Evolutionary conservation across 2,113 vertebrate species (phyloP).

Genomic region (Otus sunia): DNA sequence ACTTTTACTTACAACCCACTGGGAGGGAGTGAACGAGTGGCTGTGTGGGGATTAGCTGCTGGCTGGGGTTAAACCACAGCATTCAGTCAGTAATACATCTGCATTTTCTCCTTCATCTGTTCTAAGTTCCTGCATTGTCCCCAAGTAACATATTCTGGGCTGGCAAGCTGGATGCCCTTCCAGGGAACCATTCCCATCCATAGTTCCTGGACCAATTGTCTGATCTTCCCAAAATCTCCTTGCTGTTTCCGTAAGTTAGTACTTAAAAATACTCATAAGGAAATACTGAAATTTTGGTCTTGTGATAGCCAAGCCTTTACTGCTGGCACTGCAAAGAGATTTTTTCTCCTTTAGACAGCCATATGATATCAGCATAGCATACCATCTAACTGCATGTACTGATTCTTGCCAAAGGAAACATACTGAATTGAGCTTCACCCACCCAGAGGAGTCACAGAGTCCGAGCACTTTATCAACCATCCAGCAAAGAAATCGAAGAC

Average conservation of each 20-base stretch:
- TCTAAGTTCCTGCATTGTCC: background rate
- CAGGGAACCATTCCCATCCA: background rate
- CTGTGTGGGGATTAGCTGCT: background rate
- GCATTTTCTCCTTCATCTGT: background rate
- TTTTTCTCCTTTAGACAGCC: conserved; percentile 30
- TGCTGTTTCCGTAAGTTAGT: background rate
- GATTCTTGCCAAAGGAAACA: conserved; percentile 46
- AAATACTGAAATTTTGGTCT: background rate
- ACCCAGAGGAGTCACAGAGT: conserved; percentile 32
- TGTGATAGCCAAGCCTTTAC: conserved; percentile 2
- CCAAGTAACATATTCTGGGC: background rate
- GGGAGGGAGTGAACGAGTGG: background rate
- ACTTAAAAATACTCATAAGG: background rate
- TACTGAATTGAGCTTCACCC: background rate
- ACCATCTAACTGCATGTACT: background rate
- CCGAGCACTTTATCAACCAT: conserved; percentile 21
- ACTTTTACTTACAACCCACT: background rate
- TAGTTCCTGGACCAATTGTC: background rate
- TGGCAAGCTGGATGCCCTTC: background rate
- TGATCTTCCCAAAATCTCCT: conserved; percentile 4
- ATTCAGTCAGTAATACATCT: background rate
- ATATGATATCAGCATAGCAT: conserved; percentile 28
- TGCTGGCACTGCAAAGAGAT: conserved; percentile 2
- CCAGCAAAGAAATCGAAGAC: conserved; percentile 32
- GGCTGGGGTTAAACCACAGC: background rate